Evolutionary conservation across 2,888 invertebrate genomes (phyloP), one percentile per base, ranked within the genome.

Genomic region (Ommatoiulus sabulosus): DNA sequence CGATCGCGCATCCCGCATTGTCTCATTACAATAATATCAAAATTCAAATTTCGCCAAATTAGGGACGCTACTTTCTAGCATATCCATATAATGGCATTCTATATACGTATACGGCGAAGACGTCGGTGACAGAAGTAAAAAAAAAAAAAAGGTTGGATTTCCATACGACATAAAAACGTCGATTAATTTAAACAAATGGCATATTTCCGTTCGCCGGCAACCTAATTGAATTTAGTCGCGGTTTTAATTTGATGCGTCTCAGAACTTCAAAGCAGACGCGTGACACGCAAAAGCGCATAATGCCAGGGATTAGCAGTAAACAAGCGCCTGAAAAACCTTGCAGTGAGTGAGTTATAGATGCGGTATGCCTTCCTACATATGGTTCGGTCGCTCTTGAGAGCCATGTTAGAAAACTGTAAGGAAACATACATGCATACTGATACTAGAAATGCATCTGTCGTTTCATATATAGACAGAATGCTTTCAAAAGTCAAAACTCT

Each of bases 101-200:
- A n/a, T n/a, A n/a, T n/a, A n/a, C n/a, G n/a, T n/a, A n/a, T n/a
- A n/a, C n/a, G n/a, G n/a, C n/a, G 57, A n/a, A 15, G 57, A 72
- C 3, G 24, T 72, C 24, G 7, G 72, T 24, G 72, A 72, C 72
- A 72, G 72, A 72, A 72, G 20, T 72, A 72, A 72, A 72, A 72
- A 72, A 2, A 17, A 3, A 12, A 3, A n/a, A 63, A n/a, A 8
- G 72, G 24, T 24, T 72, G 8, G 20, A 72, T 72, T 72, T 72
- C 20, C 72, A 72, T 24, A 72, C n/a, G 24, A 20, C 72, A 72
- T 24, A 72, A 72, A 72, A 72, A 72, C 72, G 5, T 72, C 72
- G 72, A 72, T 72, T 72, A 72, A 72, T 72, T 72, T 72, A 72
- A 72, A 72, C 72, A 72, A 72, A 72, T 72, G 72, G 72, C 72